Evolutionary conservation across 2,888 invertebrate genomes (phyloP).

Genomic region (Trilocha varians): DNA sequence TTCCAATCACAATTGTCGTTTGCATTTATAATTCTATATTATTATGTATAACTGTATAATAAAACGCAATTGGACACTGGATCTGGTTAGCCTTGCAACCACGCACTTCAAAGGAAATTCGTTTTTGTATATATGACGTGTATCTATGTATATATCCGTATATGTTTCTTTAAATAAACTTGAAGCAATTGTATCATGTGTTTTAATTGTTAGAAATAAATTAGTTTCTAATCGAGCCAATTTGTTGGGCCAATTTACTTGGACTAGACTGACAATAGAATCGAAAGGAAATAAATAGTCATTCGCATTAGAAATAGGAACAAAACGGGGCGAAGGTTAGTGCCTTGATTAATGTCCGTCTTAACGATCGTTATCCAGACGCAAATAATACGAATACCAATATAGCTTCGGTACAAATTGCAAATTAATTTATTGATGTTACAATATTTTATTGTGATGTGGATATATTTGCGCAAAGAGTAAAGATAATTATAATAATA

Average conservation of each 20-base stretch:
- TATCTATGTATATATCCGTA: constrained; percentile 17
- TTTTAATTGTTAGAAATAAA: constrained; percentile 8
- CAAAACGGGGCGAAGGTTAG: not conserved
- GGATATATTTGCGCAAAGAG: no score
- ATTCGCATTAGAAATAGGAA: not conserved
- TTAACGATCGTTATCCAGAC: not conserved
- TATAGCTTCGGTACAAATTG: not conserved
- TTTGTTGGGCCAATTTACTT: constrained; percentile 2
- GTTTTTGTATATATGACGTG: constrained; percentile 22
- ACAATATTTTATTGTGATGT: not conserved
- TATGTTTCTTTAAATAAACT: constrained; percentile 9
- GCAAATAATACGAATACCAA: not conserved
- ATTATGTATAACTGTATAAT: constrained; percentile 27
- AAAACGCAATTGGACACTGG: constrained; percentile 37
- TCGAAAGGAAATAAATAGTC: constrained; percentile 4
- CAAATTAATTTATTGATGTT: not conserved
- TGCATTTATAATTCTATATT: constrained; percentile 39
- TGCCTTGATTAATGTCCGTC: not conserved
- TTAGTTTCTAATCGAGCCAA: constrained; percentile 3
- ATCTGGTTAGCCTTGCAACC: constrained; percentile 34
- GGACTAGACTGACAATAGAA: not conserved
- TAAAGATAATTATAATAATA: no score
- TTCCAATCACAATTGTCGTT: constrained; percentile 20
- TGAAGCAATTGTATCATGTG: not conserved
- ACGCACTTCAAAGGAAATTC: constrained; percentile 35